phyloP scores from a whole-genome alignment of 2,797 vertebrate genomes.

The Antennarius maculatus region DNA sequence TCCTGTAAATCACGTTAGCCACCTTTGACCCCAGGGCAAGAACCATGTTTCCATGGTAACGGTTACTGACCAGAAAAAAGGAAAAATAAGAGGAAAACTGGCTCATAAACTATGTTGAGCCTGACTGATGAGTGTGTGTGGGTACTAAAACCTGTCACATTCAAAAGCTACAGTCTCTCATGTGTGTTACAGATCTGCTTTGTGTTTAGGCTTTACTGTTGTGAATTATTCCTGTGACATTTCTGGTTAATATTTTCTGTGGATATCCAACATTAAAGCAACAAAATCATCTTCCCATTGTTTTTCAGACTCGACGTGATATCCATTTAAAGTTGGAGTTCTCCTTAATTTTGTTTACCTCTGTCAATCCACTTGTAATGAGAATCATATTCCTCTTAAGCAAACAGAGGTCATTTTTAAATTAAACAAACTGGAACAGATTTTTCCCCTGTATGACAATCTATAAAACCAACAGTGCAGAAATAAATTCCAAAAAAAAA shows the following conservation, averaged over 20 bases:
- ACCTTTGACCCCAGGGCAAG: neutral
- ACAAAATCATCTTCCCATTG: neutral
- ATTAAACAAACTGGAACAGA: slow-evolving; percentile 47
- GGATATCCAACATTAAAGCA: neutral
- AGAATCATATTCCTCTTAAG: slow-evolving; percentile 32
- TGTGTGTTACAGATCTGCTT: neutral
- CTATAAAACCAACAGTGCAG: slow-evolving; percentile 73
- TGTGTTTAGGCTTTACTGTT: neutral
- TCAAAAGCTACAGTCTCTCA: neutral
- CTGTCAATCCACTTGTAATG: slow-evolving; percentile 21
- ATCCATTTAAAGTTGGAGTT: slow-evolving; percentile 10
- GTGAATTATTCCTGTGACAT: neutral
- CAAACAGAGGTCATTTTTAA: slow-evolving; percentile 44
- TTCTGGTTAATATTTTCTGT: neutral
- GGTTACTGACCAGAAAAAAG: neutral
- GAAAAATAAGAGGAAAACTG: too few species aligned
- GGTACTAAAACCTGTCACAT: neutral
- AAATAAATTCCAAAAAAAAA: slow-evolving; percentile 56
- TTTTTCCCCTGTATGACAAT: slow-evolving; percentile 59
- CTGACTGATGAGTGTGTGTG: neutral
- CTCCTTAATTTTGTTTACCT: slow-evolving; percentile 21
- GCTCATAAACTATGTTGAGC: slow-evolving; percentile 1
- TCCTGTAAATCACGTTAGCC: neutral
- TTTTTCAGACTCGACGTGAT: slow-evolving; percentile 3
- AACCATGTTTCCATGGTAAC: slow-evolving; percentile 1